phyloP scores from a whole-genome alignment of 2,888 invertebrate genomes.

The Crematogaster levior region DNA sequence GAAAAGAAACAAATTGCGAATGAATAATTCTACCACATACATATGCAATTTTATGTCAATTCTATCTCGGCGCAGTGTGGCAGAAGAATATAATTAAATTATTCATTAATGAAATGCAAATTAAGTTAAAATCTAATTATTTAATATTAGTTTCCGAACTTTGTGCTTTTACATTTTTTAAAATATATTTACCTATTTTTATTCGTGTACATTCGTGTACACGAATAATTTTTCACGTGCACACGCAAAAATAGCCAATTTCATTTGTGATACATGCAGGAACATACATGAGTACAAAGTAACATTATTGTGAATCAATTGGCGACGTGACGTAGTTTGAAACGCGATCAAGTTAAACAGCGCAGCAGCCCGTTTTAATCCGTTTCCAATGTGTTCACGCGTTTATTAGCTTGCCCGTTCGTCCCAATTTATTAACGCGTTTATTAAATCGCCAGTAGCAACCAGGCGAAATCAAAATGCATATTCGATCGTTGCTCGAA shows the following conservation, averaged over 20 bases:
- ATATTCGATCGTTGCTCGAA: background rate
- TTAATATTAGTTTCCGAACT: background rate
- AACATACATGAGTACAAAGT: background rate
- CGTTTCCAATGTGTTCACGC: constrained; percentile 18
- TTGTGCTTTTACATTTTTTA: background rate
- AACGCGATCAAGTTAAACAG: constrained; percentile 34
- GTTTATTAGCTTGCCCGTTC: constrained; percentile 9
- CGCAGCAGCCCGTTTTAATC: background rate
- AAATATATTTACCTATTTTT: background rate
- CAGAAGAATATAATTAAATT: constrained; percentile 15
- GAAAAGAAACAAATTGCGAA: constrained; percentile 15
- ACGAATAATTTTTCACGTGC: background rate
- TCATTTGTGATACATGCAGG: background rate
- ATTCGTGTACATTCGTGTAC: background rate
- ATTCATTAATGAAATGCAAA: constrained; percentile 7
- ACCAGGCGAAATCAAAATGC: background rate
- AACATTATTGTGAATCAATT: constrained; percentile 37
- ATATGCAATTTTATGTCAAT: constrained; percentile 20
- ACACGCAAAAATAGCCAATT: background rate
- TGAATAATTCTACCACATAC: background rate
- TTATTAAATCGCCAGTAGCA: background rate
- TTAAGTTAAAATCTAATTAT: constrained; percentile 26
- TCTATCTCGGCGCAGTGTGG: background rate
- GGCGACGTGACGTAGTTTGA: background rate
- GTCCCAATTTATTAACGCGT: constrained; percentile 28